Base-by-base conservation (phyloP, 2,888 invertebrate species). In the Nebria brevicollis region DNA sequence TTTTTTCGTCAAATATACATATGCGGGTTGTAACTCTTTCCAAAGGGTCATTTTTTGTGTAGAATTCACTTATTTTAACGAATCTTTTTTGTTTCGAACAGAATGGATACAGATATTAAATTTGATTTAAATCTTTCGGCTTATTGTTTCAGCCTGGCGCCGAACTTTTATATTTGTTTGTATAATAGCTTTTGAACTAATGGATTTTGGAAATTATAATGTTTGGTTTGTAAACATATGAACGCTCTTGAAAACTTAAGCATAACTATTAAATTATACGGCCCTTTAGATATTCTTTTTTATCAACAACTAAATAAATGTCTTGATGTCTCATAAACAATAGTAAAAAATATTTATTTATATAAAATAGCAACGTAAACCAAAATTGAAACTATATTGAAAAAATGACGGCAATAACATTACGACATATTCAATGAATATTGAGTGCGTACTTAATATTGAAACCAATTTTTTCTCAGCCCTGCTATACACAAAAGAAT, bases 341-440 rank as follows among this genome's bases (percentile, higher is more conserved):
- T 34, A 34, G 34, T 4, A 34, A 34, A 2, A 0, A 42, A 66
- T 73, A 66, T 65, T 78, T 34, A 54, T n/a, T 64, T 72, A 77
- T 66, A 66, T 34, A 34, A 34, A 34, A 34, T 0, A 4, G 34
- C 34, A 4, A 34, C 34, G 34, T 5, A 34, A 34, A 34, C 34
- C 34, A 54, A 54, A 54, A 8, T 54, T 54, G 54, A 13, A 54
- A 54, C 54, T 11, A 54, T 54, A 54, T 54, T 54, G 11, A 54
- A 54, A 54, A 54, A 54, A 54, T 54, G 13, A 13, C 54, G 4
- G 8, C 54, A 54, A 54, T 54, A 54, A 54, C 54, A 54, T 54
- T 54, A 54, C 54, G 1, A 54, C 54, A 54, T 54, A 54, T 80
- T 80, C 75, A 75, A 80, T 80, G 75, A 80, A 80, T 80, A 80